Evolutionary conservation across 2,797 vertebrate genomes (phyloP), one percentile per base, ranked within the genome.

Genomic region (Octomys mimax): DNA sequence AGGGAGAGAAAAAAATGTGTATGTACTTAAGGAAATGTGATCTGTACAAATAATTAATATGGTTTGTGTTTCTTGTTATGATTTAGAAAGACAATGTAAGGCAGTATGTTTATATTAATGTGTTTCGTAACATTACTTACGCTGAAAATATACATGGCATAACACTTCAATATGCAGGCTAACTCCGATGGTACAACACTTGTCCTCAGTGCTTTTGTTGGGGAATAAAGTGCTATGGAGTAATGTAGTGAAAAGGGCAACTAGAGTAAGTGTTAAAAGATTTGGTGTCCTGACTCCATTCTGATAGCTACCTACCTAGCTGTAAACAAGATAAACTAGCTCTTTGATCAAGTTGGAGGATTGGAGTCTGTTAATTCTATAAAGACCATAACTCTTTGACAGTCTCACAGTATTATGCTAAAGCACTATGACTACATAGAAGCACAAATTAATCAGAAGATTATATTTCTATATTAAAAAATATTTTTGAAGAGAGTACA

Each of bases 301-400:
- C 62, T 89, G 70, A 62, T 75, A 70, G 10, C 92, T 95, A 75
- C 39, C 14, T 54, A 54, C 54, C 75, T 92, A 82, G 39, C 39
- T 93, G 12, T 87, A 57, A 90, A 85, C 54, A 82, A 91, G 46
- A 68, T 94, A 94, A 94, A 85, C 88, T 87, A 94, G 54, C 70
- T 77, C 96, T 79, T 96, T 75, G 94, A 96, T 78, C 96, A 96
- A 85, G 16, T 87, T 89, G 61, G 36, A 22, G 22, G 18, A 64
- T 86, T 94, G 46, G 49, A 89, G n/a, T 80, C 88, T 96, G 21
- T 96, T 57, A 62, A 86, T 97, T 86, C 59, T 85, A 85, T 85
- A 87, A 91, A 89, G 89, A 59, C 62, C 80, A 13, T 42, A 62
- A 59, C 89, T 97, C 73, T 96, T 57, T 79, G 36, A 95, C 26